Base-by-base conservation (phyloP, 2,888 invertebrate species). In the Troides aeacus region DNA sequence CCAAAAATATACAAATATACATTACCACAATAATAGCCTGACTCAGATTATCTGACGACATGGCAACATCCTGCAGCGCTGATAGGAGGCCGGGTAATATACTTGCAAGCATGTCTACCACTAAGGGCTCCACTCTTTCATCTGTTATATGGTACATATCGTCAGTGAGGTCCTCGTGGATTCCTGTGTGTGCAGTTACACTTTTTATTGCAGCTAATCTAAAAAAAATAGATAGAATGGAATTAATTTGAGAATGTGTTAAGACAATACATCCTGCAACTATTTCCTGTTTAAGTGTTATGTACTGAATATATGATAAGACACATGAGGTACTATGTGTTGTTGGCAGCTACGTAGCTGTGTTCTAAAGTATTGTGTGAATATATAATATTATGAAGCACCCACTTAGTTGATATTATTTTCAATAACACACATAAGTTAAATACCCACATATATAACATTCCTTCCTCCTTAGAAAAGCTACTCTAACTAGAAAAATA, bases 61-160 rank as follows among this genome's bases (percentile, higher is more conserved):
- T 87, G 68, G 94, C 93, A 30, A 95, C 93, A 74, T 94, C 93
- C 71, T 92, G 93, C 73, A 96, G 81, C 0, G 94, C 93, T 53
- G 91, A 92, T 23, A 94, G 83, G 69, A 96, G 90, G 0, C 96
- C 96, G 1, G 96, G 96, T 71, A 96, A 80, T 74, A 95, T 94
- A 78, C 93, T 88, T 78, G 94, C 93, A 58, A 95, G 85, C 78
- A 94, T 87, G 74, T 95, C 93, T 8, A 94, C 93, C 5, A 94
- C 90, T 73, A 92, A 84, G 2, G 76, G 68, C 71, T 88, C 90
- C 5, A 88, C 71, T 0, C 75, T 68, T 0, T 74, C 68, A 78
- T 95, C 94, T n/a, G 82, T 76, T 23, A 89, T 83, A 76, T 94
- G 94, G 62, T 91, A 90, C 58, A 90, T 82, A 56, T 92, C 88